These are phyloP conservation scores for Opisthograptis luteolata DNA, from an alignment of 2,888 invertebrate species.

Conservation along the genomic window DNA sequence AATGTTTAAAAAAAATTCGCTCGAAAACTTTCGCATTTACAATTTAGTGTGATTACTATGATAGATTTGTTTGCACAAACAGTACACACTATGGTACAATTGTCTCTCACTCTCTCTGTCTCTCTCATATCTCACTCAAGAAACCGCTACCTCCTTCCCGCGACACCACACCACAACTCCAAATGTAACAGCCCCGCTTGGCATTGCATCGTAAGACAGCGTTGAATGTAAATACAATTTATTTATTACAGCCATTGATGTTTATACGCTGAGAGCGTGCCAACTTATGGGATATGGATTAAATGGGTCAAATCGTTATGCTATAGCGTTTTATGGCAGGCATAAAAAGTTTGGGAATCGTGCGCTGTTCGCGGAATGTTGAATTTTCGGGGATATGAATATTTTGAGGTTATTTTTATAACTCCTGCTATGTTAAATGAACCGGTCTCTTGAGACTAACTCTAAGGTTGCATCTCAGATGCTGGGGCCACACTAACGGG, in stretches of 20 bases:
- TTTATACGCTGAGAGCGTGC: slow-evolving; percentile 45
- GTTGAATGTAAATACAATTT: slow-evolving; percentile 57
- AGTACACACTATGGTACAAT: too few relatives aligned
- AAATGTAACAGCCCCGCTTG: slow-evolving; percentile 59
- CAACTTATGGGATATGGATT: slow-evolving; percentile 38
- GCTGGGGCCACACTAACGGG: too few relatives aligned
- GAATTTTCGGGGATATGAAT: neutral
- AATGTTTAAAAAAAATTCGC: too few relatives aligned
- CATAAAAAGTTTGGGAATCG: slow-evolving; percentile 32
- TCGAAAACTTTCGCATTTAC: too few relatives aligned
- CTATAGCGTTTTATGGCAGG: slow-evolving; percentile 32
- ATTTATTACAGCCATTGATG: slow-evolving; percentile 62
- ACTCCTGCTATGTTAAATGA: too few relatives aligned
- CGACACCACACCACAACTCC: slow-evolving; percentile 32
- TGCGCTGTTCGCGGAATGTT: slow-evolving; percentile 10
- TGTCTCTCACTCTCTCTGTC: too few relatives aligned
- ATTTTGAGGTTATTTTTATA: slow-evolving; percentile 2
- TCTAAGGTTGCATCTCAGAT: too few relatives aligned
- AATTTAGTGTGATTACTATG: too few relatives aligned
- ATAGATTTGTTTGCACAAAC: too few relatives aligned
- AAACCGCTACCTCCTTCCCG: slow-evolving; percentile 13
- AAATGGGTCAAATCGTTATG: slow-evolving; percentile 36
- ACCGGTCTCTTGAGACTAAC: too few relatives aligned
- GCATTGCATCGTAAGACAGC: slow-evolving; percentile 53
- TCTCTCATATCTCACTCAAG: too few relatives aligned